A percentile compares a stretch with the other conserved stretches of the same genome.
Evolutionary conservation across 1,140 invertebrate genomes (phyloP).

Genomic region (Cydia strobilella): DNA sequence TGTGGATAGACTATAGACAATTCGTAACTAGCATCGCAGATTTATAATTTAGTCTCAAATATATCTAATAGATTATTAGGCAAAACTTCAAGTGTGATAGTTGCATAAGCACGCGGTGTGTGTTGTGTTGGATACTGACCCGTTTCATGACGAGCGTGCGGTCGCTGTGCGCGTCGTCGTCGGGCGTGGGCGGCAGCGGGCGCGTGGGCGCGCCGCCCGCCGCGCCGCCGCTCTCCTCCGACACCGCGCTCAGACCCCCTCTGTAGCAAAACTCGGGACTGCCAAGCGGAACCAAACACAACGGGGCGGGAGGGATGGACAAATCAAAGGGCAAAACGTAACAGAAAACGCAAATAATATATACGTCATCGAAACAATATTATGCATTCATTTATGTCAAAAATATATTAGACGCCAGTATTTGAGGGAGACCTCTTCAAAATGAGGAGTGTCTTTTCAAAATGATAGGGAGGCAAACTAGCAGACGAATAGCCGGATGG

Average conservation of each 20-base stretch:
- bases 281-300: conserved; percentile 68
- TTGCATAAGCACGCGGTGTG: not conserved
- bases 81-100: not conserved
- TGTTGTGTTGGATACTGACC: conserved; percentile 82
- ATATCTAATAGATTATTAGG: not conserved
- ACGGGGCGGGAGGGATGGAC: conserved; percentile 50
- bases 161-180: conserved; percentile 90
- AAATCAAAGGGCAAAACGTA: conserved; percentile 40
- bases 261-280: conserved; percentile 94
- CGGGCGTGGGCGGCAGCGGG: conserved; percentile 95
- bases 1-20: too few relatives aligned
- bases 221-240: conserved; percentile 69
- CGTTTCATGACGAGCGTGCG: conserved; percentile 93
- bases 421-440: too few relatives aligned
- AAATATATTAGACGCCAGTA: too few relatives aligned
- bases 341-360: conserved; percentile 52
- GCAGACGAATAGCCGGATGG: too few relatives aligned
- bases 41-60: too few relatives aligned
- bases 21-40: too few relatives aligned
- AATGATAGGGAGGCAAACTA: too few relatives aligned
- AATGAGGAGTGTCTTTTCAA: too few relatives aligned
- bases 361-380: conserved; percentile 39
- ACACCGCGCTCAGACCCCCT: conserved; percentile 83
- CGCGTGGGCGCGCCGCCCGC: conserved; percentile 90
- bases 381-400: conserved; percentile 35